Conservation (phyloP, 92 coral and sea anemone genomes). For the Porites cylindrica region DNA sequence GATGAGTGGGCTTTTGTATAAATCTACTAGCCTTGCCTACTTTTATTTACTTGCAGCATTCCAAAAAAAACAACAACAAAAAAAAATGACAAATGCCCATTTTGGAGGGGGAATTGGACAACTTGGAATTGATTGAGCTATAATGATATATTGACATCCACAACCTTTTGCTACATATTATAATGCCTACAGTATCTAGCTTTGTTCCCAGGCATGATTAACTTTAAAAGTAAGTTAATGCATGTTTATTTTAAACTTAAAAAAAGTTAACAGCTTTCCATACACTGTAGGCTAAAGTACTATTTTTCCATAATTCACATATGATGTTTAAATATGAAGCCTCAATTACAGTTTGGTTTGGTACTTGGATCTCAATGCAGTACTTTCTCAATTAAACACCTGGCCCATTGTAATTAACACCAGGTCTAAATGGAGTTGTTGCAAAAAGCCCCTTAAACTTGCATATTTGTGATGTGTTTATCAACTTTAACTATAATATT, state of each 20-base stretch:
- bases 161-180: neutral
- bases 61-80: too few relatives aligned
- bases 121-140: neutral
- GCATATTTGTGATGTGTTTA: too few relatives aligned
- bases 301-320: neutral
- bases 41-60: too few relatives aligned
- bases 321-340: neutral
- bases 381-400: too few relatives aligned
- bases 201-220: conserved; percentile 42
- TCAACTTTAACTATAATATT: too few relatives aligned
- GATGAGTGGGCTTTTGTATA: too few relatives aligned
- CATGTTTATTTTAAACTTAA: neutral
- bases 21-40: too few relatives aligned
- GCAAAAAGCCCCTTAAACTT: too few relatives aligned
- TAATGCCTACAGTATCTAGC: conserved; percentile 33
- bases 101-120: too few relatives aligned
- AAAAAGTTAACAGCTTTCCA: neutral
- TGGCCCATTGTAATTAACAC: neutral
- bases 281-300: neutral
- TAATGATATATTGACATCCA: neutral
- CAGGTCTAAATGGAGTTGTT: neutral
- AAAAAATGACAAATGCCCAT: too few relatives aligned
- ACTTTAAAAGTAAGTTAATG: neutral
- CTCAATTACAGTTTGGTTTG: neutral
- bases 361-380: neutral